A percentile compares a stretch with the other conserved stretches of the same genome.
These are phyloP conservation scores for Ommatoiulus sabulosus DNA, from an alignment of 2,888 invertebrate genomes.

Conservation along the genomic window DNA sequence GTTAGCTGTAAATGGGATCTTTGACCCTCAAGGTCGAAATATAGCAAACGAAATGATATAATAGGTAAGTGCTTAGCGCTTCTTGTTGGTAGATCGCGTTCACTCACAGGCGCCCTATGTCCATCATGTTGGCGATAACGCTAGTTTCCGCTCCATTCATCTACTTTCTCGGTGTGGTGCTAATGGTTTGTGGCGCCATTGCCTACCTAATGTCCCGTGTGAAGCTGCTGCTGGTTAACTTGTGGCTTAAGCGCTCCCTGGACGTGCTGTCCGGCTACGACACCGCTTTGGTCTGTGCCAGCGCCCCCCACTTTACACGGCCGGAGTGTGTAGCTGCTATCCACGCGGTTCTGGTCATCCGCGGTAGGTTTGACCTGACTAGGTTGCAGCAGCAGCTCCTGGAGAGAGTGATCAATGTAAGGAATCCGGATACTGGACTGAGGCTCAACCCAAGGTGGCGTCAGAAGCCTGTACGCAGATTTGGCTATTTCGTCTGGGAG, in stretches of 20 bases:
- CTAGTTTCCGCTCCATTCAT: not conserved
- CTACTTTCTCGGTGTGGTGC: not conserved
- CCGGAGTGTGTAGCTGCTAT: not conserved
- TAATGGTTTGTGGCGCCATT: not conserved
- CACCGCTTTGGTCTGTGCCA: not conserved
- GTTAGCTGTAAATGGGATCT: too few species aligned
- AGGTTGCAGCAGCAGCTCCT: not conserved
- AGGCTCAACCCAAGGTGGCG: not conserved
- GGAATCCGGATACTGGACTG: not conserved
- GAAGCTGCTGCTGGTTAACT: not conserved
- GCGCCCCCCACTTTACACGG: not conserved
- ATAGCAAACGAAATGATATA: too few species aligned
- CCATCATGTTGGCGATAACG: not conserved
- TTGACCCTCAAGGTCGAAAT: too few species aligned
- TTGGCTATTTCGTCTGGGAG: slow-evolving; percentile 28
- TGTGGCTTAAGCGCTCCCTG: not conserved
- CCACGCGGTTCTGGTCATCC: not conserved
- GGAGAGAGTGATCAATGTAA: not conserved
- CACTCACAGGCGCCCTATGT: too few species aligned
- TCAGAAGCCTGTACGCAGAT: not conserved
- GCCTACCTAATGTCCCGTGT: not conserved
- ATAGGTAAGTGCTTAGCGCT: too few species aligned
- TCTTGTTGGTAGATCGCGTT: too few species aligned
- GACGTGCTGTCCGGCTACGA: not conserved
- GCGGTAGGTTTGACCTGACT: not conserved